Conservation (phyloP, 1,140 invertebrate genomes). For the Aphaenogaster floridana region DNA sequence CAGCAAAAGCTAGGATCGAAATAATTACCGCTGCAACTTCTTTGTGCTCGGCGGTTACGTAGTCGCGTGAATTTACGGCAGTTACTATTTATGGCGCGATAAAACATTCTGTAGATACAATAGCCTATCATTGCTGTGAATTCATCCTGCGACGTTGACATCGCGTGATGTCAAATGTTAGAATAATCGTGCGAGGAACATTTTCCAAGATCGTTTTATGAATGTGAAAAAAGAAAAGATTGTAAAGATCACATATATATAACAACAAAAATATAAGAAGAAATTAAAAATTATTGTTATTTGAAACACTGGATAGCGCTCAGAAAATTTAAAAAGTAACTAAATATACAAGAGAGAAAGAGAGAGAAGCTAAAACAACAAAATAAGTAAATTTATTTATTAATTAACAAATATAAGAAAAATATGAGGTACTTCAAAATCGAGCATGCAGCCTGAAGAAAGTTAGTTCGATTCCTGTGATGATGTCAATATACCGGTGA, state of each 20-base stretch:
- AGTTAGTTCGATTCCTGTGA: neutral
- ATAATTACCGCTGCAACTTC: constrained; percentile 48
- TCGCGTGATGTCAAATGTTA: constrained; percentile 1
- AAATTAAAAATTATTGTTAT: neutral
- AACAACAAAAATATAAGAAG: neutral
- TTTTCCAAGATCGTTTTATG: neutral
- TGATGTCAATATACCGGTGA: neutral
- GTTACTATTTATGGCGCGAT: constrained; percentile 43
- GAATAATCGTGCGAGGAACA: neutral
- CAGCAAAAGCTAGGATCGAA: constrained; percentile 59
- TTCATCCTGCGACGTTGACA: constrained; percentile 9
- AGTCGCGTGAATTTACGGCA: constrained; percentile 34
- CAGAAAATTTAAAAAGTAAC: neutral
- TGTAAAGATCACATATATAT: neutral
- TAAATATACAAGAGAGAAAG: neutral
- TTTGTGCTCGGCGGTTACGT: constrained; percentile 32
- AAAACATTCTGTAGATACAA: constrained; percentile 30
- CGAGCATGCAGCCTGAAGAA: neutral
- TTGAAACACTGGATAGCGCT: neutral
- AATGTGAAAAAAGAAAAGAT: neutral
- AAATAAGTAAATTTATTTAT: neutral
- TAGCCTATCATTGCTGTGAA: constrained; percentile 16
- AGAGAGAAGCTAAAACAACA: neutral
- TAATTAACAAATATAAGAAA: neutral
- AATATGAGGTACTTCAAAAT: neutral